Base-by-base conservation (phyloP, 1,140 invertebrate species). In the Diplogasteroides magnus region DNA sequence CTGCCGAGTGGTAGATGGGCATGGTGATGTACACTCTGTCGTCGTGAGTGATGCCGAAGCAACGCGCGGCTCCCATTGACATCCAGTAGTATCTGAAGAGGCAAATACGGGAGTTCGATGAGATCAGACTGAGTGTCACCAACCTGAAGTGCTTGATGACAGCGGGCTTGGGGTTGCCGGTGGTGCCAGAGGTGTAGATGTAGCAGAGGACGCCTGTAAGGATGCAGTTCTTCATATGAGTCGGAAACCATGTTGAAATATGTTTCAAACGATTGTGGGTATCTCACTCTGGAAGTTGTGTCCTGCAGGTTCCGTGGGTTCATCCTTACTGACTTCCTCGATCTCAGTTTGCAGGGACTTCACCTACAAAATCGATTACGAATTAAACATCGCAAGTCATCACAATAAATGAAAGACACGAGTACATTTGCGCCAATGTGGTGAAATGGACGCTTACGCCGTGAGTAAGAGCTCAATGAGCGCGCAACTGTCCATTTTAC, bases 1-100 rank as follows among this genome's bases (percentile, higher is more conserved):
- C 95, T 2, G 94, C 91, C 0, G 91, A 90, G 80, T 98, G 95
- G 81, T 98, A 97, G 2, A 98, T 86, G 0, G 95, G 95, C 61
- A 98, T 83, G 0, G 91, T 88, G 80, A 90, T 88, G 79, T 97
- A 97, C 0, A 96, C 80, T 3, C 92, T 84, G 82, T 97, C 93
- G 26, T 68, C 48, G 2, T 58, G 61, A 1, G 31, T 69, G 13
- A 77, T 28, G 15, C 74, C 74, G 65, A 77, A 77, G 0, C 76
- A 67, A 31, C 69, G 56, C 48, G 76, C 75, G 11, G 63, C 64
- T 26, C 64, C 76, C 72, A 77, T 75, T 14, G 75, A 61, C 6
- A 77, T 76, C 69, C 65, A 69, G 31, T 75, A 72, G 61, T 67
- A 74, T 6, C 28, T 67, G n/a, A 31, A 66, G 19, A 67, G 68